These are phyloP conservation scores for Emydoidea blandingii DNA, from an alignment of 2,797 vertebrate species.

Conservation along the genomic window DNA sequence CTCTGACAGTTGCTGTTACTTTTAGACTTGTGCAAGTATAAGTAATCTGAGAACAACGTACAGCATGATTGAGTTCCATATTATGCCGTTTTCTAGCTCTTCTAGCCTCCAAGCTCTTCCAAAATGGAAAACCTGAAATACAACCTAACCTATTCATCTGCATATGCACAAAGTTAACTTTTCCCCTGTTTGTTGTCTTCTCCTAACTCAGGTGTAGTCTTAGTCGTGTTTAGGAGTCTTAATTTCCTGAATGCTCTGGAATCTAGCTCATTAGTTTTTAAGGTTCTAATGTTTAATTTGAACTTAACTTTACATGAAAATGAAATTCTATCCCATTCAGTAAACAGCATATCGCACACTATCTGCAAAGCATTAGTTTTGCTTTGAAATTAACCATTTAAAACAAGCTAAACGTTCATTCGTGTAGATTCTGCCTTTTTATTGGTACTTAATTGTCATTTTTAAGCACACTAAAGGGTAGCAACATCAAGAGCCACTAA, in stretches of 20 bases:
- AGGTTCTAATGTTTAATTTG: background rate
- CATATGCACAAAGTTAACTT: background rate
- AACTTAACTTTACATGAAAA: no score
- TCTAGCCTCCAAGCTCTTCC: background rate
- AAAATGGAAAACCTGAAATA: background rate
- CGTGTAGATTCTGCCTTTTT: slow-evolving; percentile 32
- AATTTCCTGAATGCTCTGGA: background rate
- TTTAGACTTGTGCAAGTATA: background rate
- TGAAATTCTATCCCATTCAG: slow-evolving; percentile 14
- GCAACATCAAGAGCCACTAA: background rate
- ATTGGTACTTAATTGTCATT: slow-evolving; percentile 46
- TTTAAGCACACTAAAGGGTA: slow-evolving; percentile 18
- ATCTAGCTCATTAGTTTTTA: background rate
- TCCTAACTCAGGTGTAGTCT: background rate
- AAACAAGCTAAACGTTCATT: background rate
- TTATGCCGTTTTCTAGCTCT: background rate
- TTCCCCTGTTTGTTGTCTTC: background rate
- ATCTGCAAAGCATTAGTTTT: background rate
- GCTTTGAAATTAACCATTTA: background rate
- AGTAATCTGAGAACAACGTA: background rate
- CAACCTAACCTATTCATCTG: background rate
- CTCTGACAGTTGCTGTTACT: background rate
- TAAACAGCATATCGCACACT: background rate
- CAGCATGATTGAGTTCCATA: background rate
- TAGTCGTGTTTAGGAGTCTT: background rate